Evolutionary conservation across 2,888 invertebrate species (phyloP).

Genomic region (Quadroppia sp.): DNA sequence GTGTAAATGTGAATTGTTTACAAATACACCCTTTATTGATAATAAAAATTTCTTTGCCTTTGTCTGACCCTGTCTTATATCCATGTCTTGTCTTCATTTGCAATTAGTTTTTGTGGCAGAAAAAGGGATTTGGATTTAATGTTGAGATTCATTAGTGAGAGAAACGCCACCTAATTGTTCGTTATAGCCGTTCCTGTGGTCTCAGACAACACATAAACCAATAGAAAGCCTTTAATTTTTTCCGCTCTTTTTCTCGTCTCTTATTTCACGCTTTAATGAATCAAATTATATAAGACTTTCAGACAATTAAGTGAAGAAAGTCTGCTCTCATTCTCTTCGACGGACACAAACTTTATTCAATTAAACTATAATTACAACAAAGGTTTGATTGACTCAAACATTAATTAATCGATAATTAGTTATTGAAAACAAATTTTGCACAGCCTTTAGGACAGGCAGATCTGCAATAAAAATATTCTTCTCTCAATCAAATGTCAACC

Average conservation of each 20-base stretch:
- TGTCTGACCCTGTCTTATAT: no score
- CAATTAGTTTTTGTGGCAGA: not conserved
- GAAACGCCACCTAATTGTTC: constrained; percentile 5
- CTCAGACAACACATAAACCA: not conserved
- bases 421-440: not conserved
- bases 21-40: no score
- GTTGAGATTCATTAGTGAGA: constrained; percentile 5
- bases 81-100: not conserved
- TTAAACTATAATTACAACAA: not conserved
- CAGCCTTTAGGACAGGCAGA: no score
- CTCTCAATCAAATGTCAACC: no score
- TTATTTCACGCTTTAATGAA: constrained; percentile 15
- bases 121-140: not conserved
- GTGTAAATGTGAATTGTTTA: not conserved
- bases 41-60: no score
- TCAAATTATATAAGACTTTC: not conserved
- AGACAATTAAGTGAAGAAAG: not conserved
- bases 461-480: no score
- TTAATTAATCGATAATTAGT: not conserved
- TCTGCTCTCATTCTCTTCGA: not conserved
- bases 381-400: not conserved
- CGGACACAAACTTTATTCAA: not conserved
- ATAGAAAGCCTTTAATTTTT: constrained; percentile 9
- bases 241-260: constrained; percentile 5
- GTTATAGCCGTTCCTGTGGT: not conserved